phyloP scores from a whole-genome alignment of 2,113 vertebrate species.

The Menura novaehollandiae region DNA sequence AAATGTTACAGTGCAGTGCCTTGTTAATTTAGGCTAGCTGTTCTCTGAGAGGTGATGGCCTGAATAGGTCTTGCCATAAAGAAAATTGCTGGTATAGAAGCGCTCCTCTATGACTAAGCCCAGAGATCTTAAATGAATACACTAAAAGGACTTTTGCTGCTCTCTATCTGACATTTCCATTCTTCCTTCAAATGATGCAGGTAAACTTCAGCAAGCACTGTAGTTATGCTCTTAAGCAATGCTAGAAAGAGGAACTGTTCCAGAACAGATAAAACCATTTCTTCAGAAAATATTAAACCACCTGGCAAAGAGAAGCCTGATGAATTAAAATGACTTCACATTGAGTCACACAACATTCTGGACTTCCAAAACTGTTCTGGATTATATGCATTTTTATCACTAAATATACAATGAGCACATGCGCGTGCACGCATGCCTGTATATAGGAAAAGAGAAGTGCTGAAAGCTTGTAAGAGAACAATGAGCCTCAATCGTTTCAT shows the following conservation, averaged over 20 bases:
- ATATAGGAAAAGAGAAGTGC: neutral
- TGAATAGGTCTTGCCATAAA: neutral
- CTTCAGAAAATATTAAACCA: neutral
- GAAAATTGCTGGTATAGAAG: neutral
- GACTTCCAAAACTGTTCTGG: neutral
- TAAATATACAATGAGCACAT: neutral
- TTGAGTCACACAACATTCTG: neutral
- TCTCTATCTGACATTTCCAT: neutral
- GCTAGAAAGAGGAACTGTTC: neutral
- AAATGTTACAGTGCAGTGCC: neutral
- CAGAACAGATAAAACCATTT: neutral
- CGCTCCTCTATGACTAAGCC: neutral
- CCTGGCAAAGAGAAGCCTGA: neutral
- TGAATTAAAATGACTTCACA: neutral
- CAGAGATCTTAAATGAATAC: neutral
- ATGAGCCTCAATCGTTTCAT: fast-evolving
- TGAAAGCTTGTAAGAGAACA: neutral
- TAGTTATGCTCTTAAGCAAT: neutral
- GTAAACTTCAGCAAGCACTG: neutral
- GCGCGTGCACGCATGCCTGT: fast-evolving
- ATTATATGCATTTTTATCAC: neutral
- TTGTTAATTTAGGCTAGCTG: neutral
- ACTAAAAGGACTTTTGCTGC: neutral
- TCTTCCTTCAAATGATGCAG: neutral
- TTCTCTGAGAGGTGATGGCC: neutral